Conservation (phyloP, 2,113 vertebrate genomes). For the Dunckerocampus dactyliophorus region DNA sequence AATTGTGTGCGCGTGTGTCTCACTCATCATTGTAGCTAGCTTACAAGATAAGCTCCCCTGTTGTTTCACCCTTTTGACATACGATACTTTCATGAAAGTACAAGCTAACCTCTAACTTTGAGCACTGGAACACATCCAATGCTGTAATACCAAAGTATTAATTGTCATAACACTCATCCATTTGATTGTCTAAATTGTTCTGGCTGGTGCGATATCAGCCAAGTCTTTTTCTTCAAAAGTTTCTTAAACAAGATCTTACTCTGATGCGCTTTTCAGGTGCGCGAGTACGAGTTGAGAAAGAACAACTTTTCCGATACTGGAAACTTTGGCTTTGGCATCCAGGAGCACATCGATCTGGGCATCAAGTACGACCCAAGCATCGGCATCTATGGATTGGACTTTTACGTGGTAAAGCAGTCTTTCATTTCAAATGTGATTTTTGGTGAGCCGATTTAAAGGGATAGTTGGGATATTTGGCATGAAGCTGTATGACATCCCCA, state of each 20-base stretch:
- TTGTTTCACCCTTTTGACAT: neutral
- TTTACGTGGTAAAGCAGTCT: conserved; percentile 83
- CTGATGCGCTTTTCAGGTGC: conserved; percentile 74
- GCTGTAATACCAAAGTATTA: too few relatives aligned
- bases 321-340: conserved; percentile 98
- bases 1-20: neutral
- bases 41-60: neutral
- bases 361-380: conserved; percentile 99
- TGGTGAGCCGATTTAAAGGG: neutral
- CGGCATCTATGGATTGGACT: conserved; percentile 98
- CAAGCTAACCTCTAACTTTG: too few relatives aligned
- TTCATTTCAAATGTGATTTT: neutral
- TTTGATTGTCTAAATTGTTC: too few relatives aligned
- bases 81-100: too few relatives aligned
- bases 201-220: too few relatives aligned
- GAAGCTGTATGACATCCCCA: too few relatives aligned
- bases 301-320: conserved; percentile 98
- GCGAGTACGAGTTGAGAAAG: conserved; percentile 95
- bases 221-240: too few relatives aligned
- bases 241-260: neutral
- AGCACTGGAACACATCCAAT: too few relatives aligned
- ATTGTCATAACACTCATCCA: too few relatives aligned
- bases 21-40: neutral
- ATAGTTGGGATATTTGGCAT: too few relatives aligned
- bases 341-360: conserved; percentile 97